Evolutionary conservation across 2,113 vertebrate genomes (phyloP).

Genomic region (Desmodus rotundus): DNA sequence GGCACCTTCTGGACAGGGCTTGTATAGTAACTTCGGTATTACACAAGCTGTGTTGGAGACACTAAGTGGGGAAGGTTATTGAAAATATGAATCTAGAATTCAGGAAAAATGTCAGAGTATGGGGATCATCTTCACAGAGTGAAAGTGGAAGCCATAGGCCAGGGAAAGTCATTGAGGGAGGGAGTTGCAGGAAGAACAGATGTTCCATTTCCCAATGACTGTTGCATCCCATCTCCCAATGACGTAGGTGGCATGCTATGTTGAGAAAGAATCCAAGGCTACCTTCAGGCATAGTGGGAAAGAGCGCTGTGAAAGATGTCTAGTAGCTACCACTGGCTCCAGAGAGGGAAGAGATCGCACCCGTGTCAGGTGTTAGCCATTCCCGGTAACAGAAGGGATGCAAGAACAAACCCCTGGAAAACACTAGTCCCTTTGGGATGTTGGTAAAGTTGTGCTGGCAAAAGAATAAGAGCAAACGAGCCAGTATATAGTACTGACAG

Average conservation of each 20-base stretch:
- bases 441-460: background rate
- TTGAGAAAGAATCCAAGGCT: background rate
- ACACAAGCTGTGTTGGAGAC: background rate
- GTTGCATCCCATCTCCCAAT: background rate
- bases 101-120: background rate
- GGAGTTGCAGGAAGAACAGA: background rate
- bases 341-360: background rate
- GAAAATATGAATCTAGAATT: background rate
- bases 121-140: background rate
- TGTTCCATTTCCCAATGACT: too few relatives aligned
- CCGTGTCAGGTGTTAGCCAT: background rate
- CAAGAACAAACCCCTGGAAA: background rate
- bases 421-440: background rate
- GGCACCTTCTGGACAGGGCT: too few relatives aligned
- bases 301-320: background rate
- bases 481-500: background rate
- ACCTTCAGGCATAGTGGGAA: background rate
- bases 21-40: background rate
- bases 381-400: background rate
- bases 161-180: background rate
- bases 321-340: background rate
- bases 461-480: background rate
- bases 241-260: background rate
- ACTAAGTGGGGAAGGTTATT: background rate
- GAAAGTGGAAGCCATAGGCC: background rate